Conservation (phyloP, 2,113 vertebrate species). For the Polypterus bichir region DNA sequence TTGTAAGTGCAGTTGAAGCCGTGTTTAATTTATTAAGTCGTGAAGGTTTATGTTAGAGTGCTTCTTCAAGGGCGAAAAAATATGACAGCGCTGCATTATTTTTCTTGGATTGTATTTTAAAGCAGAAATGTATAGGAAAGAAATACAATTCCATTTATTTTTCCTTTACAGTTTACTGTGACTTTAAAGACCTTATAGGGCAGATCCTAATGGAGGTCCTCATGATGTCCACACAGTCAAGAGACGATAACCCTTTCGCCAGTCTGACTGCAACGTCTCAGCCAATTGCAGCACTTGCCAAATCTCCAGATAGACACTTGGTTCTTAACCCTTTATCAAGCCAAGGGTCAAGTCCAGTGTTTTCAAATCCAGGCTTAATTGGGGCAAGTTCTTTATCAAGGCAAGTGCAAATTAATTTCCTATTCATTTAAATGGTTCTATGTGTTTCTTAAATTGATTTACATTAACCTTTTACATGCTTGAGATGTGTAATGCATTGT, state of each 20-base stretch:
- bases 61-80: too few relatives aligned
- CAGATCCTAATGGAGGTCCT: slow-evolving; percentile 98
- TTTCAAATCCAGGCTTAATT: slow-evolving; percentile 72
- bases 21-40: too few relatives aligned
- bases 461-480: too few relatives aligned
- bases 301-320: slow-evolving; percentile 74
- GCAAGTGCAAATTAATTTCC: slow-evolving; percentile 50
- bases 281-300: slow-evolving; percentile 76
- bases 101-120: too few relatives aligned
- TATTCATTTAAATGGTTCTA: too few relatives aligned
- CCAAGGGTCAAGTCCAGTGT: slow-evolving; percentile 79
- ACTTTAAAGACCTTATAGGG: slow-evolving; percentile 94
- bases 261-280: slow-evolving; percentile 92
- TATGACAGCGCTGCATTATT: too few relatives aligned
- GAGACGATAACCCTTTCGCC: slow-evolving; percentile 87
- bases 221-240: slow-evolving; percentile 89
- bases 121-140: too few relatives aligned
- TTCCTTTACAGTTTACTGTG: slow-evolving; percentile 68
- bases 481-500: too few relatives aligned
- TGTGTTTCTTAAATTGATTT: too few relatives aligned
- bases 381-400: slow-evolving; percentile 85
- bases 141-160: neutral
- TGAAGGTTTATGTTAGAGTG: too few relatives aligned
- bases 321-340: slow-evolving; percentile 65
- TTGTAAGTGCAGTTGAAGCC: too few relatives aligned